Evolutionary conservation across 2,888 invertebrate species (phyloP), one percentile per base, ranked within the genome.

Genomic region (Hypomecis atomaria): DNA sequence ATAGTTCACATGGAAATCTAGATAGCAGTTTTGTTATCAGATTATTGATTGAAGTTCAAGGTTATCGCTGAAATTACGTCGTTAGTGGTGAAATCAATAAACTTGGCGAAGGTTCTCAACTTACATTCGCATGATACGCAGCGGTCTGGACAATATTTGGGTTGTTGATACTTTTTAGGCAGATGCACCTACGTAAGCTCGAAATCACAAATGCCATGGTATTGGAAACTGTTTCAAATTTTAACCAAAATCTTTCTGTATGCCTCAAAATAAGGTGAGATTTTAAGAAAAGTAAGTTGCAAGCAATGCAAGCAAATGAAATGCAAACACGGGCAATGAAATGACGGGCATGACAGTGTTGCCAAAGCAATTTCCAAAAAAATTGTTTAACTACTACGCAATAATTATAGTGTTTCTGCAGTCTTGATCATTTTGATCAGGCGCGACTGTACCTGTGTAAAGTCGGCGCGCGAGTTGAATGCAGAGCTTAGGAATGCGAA

Each of bases 111-210:
- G 81, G 61, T 71, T 74, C 70, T 36, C 73, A 79, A 94, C 93
- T 95, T 86, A 97, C 97, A 83, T 96, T 96, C 65, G 95, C 95
- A 82, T 97, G 97, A 84, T 97, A 97, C 34, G 94, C 90, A 56
- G 95, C 93, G 23, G 93, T 90, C 70, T 94, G 95, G 59, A 94
- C 69, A 44, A 80, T 67, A 67, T 81, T 85, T 9, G 86, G 75
- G 52, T 75, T 86, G 67, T 85, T 90, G 6, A 87, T 75, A 67
- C 82, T 86, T 65, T 80, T 86, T 37, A 87, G 65, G 72, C 93
- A 90, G 56, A 89, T 77, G 69, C 91, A 90, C 72, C 83, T 84
- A 50, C 91, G 89, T 61, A 92, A 69, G 73, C 76, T 82, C 6
- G 85, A 73, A 9, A 84, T 68, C 50, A 90, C 71, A 67, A 83